Evolutionary conservation across 2,888 invertebrate genomes (phyloP), one percentile per base, ranked within the genome.

Genomic region (Balanococcus diminutus): DNA sequence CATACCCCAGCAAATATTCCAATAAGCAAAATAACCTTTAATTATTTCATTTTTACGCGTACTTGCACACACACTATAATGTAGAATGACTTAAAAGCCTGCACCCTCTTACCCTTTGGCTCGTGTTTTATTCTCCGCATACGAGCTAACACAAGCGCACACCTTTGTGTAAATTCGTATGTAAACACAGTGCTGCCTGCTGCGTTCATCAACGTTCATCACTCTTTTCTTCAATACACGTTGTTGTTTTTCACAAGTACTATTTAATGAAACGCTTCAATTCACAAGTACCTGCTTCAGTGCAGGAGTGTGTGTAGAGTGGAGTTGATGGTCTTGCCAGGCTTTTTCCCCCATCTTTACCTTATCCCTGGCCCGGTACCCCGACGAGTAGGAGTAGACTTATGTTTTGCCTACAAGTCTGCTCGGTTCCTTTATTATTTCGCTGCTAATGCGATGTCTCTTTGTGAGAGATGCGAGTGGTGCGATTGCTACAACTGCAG

Each of bases 211-310:
- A 75, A 32, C 75, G 75, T 75, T 75, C 75, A 75, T 75, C 75
- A 75, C 75, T 75, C 75, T 75, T 75, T 75, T 75, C 31, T 75
- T 75, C 75, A 75, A 75, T 75, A 75, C 75, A 19, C 51, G 32
- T 75, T 75, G 75, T 75, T 75, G 75, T 75, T 75, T 75, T 75
- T 75, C 75, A 75, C 32, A 19, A 75, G 75, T 32, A 75, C 75
- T 75, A 75, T 75, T 75, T 75, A 75, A 75, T 75, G 75, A 75
- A 75, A 75, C 75, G 75, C 75, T 75, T 75, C 75, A 75, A 32
- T 75, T 75, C 75, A n/a, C 75, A 75, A 75, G 75, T 75, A 32
- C 32, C 75, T 75, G 75, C 75, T 75, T 75, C 75, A 75, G 16
- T 31, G 32, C 14, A 32, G 67, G 28, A 67, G 75, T 75, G 75